These are phyloP conservation scores for Tragelaphus eurycerus DNA, from an alignment of 2,797 vertebrate genomes.

Conservation along the genomic window DNA sequence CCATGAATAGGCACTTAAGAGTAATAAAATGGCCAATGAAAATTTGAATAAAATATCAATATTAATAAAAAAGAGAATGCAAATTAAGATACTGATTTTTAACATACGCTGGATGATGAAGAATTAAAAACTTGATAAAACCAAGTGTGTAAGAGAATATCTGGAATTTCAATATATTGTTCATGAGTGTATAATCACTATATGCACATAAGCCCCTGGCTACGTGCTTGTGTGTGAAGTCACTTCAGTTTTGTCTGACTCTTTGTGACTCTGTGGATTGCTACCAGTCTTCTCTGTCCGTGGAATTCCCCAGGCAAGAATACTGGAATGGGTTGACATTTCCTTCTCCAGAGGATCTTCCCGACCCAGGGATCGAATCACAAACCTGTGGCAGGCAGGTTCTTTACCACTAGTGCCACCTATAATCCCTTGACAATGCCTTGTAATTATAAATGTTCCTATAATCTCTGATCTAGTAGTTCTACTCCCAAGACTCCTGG, in stretches of 20 bases:
- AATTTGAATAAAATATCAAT: neutral
- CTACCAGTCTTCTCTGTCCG: neutral
- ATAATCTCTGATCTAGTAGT: neutral
- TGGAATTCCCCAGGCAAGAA: neutral
- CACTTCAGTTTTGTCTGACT: neutral
- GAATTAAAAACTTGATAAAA: neutral
- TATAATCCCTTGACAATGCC: neutral
- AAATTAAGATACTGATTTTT: neutral
- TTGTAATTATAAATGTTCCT: neutral
- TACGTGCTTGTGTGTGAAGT: neutral
- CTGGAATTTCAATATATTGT: neutral
- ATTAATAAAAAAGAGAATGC: neutral
- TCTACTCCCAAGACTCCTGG: neutral
- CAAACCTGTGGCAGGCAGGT: neutral
- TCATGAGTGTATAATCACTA: neutral
- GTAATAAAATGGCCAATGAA: neutral
- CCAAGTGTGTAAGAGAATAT: neutral
- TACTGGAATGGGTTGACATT: neutral
- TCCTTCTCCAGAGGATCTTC: neutral
- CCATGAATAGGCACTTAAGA: neutral
- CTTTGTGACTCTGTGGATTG: neutral
- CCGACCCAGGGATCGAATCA: neutral
- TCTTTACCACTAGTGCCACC: neutral
- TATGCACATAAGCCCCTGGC: neutral
- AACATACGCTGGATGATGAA: neutral